These are phyloP conservation scores for Enteromius paludinosus DNA, from an alignment of 2,797 vertebrate species.

Conservation along the genomic window DNA sequence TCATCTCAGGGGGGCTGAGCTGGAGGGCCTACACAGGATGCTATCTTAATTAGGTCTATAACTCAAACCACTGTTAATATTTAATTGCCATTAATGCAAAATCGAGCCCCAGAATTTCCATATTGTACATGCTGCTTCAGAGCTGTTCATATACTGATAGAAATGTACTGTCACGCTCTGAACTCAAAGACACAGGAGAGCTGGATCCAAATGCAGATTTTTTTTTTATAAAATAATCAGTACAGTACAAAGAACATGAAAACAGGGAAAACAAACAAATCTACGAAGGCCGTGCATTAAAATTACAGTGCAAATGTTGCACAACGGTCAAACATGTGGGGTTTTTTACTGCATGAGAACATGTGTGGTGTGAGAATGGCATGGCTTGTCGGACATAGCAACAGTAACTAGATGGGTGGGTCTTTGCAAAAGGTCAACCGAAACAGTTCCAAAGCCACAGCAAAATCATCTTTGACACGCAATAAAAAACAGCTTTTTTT, in stretches of 20 bases:
- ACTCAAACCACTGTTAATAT: conserved; percentile 43
- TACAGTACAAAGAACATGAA: background rate
- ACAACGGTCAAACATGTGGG: background rate
- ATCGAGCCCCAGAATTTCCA: conserved; percentile 4
- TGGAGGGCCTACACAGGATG: conserved; percentile 43
- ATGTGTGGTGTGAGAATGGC: background rate
- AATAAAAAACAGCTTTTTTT: background rate
- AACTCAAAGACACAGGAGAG: background rate
- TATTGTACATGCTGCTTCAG: conserved; percentile 6
- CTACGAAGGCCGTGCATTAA: background rate
- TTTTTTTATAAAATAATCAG: background rate
- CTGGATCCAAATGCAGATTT: background rate
- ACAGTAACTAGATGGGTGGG: background rate
- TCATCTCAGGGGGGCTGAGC: conserved; percentile 34
- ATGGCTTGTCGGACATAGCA: background rate
- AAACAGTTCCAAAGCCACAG: background rate
- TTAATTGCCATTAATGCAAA: conserved; percentile 41
- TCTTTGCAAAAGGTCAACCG: background rate
- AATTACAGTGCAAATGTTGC: background rate
- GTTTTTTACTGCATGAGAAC: background rate
- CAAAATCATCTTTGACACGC: background rate
- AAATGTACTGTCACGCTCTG: background rate
- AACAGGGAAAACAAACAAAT: background rate
- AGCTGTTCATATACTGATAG: background rate
- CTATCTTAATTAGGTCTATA: conserved; percentile 54